Conservation (phyloP, 2,888 invertebrate genomes). For the Stenodema calcarata region DNA sequence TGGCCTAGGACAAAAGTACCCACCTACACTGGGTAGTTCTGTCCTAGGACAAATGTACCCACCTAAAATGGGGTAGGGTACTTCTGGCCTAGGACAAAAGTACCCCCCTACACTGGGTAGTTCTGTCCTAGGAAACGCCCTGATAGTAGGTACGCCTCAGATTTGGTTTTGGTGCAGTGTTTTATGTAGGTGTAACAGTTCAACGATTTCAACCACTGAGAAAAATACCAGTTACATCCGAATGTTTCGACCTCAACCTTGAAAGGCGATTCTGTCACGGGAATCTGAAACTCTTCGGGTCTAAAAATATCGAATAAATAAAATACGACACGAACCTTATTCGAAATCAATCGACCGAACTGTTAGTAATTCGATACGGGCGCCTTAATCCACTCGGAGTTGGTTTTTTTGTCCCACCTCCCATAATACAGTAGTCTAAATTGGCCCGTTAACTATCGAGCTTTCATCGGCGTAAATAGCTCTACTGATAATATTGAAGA, state of each 20-base stretch:
- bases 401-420: neutral
- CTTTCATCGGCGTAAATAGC: constrained; percentile 12
- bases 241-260: neutral
- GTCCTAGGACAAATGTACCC: too few species aligned
- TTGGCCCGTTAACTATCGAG: neutral
- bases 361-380: constrained; percentile 16
- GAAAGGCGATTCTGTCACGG: neutral
- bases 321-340: neutral
- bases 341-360: constrained; percentile 3
- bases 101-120: too few species aligned
- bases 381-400: constrained; percentile 3
- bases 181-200: too few species aligned
- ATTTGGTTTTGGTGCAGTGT: too few species aligned
- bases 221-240: too few species aligned
- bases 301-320: neutral
- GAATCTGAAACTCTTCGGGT: neutral
- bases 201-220: too few species aligned
- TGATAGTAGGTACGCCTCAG: too few species aligned
- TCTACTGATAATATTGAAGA: neutral
- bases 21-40: too few species aligned
- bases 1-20: too few species aligned
- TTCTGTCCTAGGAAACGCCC: too few species aligned
- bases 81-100: too few species aligned
- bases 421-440: neutral
- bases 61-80: too few species aligned